A percentile compares a stretch with the other conserved stretches of the same genome.
Evolutionary conservation across 2,888 invertebrate species (phyloP).

Genomic region (Arrhopalites spinosus): DNA sequence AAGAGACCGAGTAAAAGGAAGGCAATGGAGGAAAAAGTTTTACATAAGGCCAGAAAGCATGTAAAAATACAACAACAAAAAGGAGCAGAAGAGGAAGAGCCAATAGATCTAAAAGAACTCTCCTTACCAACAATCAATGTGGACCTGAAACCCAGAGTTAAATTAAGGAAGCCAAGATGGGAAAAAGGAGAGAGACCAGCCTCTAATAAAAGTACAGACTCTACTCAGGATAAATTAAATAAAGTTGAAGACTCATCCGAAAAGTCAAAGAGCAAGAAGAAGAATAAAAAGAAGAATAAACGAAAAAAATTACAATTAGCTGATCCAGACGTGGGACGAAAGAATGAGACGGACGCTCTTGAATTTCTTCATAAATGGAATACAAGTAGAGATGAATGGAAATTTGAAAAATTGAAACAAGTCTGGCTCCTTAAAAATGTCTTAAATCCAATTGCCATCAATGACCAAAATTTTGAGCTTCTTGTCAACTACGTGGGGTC

Average conservation of each 20-base stretch:
- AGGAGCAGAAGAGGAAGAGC: not conserved
- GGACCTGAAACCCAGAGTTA: slow-evolving; percentile 14
- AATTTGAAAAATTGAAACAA: slow-evolving; percentile 78
- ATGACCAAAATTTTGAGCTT: slow-evolving; percentile 67
- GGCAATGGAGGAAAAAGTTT: slow-evolving; percentile 16
- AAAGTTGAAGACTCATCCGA: not conserved
- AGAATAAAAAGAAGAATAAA: slow-evolving; percentile 37
- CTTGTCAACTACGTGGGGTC: slow-evolving; percentile 74
- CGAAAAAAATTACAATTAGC: not conserved
- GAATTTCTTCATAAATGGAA: slow-evolving; percentile 67
- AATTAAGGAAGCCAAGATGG: slow-evolving; percentile 23
- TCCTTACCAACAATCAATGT: slow-evolving; percentile 17
- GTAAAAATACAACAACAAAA: slow-evolving; percentile 3
- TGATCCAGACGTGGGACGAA: slow-evolving; percentile 31
- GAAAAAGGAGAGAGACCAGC: not conserved
- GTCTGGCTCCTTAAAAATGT: slow-evolving; percentile 73
- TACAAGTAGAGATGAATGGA: slow-evolving; percentile 72
- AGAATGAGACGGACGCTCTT: slow-evolving; percentile 40
- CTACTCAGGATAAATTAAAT: too few species aligned
- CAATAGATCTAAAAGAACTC: not conserved
- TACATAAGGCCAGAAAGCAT: slow-evolving; percentile 21
- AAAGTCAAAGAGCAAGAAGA: slow-evolving; percentile 25
- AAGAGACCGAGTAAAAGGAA: slow-evolving; percentile 8
- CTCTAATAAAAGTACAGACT: too few species aligned
- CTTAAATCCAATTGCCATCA: slow-evolving; percentile 35